Conservation (phyloP, 2,113 vertebrate genomes). For the Rousettus leschenaultii region DNA sequence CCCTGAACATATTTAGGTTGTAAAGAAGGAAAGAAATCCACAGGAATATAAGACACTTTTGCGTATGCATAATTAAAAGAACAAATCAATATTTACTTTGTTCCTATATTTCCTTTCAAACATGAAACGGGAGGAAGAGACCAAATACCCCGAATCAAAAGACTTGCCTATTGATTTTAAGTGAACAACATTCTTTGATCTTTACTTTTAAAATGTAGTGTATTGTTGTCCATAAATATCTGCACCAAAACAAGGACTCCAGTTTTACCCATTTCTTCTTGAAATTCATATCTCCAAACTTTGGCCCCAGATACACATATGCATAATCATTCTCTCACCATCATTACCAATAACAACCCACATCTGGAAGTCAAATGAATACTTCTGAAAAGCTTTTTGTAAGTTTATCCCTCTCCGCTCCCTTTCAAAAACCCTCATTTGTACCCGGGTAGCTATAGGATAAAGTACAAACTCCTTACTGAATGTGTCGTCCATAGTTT, state of each 20-base stretch:
- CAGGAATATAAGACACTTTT: background rate
- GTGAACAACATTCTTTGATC: conserved; percentile 34
- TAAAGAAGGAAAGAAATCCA: conserved; percentile 30
- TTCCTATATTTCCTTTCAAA: conserved; percentile 62
- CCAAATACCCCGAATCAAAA: conserved; percentile 39
- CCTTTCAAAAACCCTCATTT: background rate
- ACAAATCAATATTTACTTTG: conserved; percentile 55
- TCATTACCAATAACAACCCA: background rate
- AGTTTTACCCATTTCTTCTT: conserved; percentile 17
- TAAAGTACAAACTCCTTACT: background rate
- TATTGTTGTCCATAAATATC: conserved; percentile 32
- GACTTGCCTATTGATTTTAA: conserved; percentile 35
- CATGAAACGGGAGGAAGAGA: conserved; percentile 46
- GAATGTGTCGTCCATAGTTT: background rate
- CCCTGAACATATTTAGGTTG: conserved; percentile 16
- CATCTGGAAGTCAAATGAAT: background rate
- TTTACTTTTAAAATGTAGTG: conserved; percentile 28
- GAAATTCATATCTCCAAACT: background rate
- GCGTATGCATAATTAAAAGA: conserved; percentile 60
- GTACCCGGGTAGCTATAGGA: background rate
- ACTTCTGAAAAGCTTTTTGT: background rate
- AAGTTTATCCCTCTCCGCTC: background rate
- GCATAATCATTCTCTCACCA: background rate
- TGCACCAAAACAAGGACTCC: background rate
- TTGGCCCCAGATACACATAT: background rate